A percentile compares a stretch with the other conserved stretches of the same genome.
Evolutionary conservation across 1,140 invertebrate species (phyloP).

Genomic region (Caenorhabditis tropicalis): DNA sequence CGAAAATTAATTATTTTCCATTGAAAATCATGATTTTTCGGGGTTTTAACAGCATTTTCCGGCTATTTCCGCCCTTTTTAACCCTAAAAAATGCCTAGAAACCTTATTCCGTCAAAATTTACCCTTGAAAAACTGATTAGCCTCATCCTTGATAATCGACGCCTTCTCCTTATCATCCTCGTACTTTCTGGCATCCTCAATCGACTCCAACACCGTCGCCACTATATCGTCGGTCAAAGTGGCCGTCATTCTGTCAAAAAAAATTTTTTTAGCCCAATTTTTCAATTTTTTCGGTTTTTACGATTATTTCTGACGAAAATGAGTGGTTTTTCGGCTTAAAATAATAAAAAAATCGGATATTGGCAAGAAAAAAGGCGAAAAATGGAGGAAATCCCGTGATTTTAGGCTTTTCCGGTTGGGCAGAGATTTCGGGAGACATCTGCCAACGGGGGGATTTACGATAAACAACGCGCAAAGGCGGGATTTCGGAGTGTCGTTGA

Average conservation of each 20-base stretch:
- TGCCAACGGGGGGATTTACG: constrained; percentile 14
- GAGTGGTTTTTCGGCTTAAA: too few species aligned
- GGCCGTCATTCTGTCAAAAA: neutral
- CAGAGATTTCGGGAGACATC: neutral
- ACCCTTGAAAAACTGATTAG: constrained; percentile 87
- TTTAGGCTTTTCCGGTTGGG: neutral
- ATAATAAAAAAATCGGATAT: neutral
- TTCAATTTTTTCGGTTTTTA: too few species aligned
- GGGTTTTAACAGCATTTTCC: too few species aligned
- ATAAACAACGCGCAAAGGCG: neutral
- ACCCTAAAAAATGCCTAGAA: neutral
- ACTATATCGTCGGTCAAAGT: constrained; percentile 50
- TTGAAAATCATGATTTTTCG: too few species aligned
- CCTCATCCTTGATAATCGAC: constrained; percentile 82
- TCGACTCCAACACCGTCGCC: constrained; percentile 19
- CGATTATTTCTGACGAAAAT: neutral
- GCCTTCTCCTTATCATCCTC: constrained; percentile 73
- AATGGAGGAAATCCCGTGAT: neutral
- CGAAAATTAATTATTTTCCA: too few species aligned
- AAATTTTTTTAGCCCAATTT: neutral
- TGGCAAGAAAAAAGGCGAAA: neutral
- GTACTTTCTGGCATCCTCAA: constrained; percentile 10
- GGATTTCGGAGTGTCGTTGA: neutral
- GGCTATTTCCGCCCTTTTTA: neutral
- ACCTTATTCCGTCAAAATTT: constrained; percentile 73